phyloP scores from a whole-genome alignment of 2,113 vertebrate genomes.

The Mirounga angustirostris region DNA sequence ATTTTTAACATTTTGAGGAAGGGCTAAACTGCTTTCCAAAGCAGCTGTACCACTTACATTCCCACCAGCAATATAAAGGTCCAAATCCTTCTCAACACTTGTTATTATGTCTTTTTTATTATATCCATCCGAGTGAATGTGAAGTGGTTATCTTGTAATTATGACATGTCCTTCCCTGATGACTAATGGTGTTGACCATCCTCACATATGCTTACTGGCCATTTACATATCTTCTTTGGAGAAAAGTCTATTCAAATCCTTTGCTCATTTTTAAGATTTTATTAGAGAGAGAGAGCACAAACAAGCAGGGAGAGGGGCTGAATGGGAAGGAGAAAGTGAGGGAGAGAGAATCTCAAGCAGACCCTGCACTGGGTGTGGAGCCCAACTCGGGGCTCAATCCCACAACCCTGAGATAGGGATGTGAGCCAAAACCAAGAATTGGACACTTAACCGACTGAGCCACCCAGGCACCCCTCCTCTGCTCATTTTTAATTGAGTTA shows the following conservation, averaged over 20 bases:
- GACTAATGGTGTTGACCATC: neutral
- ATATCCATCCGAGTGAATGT: neutral
- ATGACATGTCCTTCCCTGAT: neutral
- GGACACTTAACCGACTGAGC: neutral
- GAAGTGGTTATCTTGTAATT: neutral
- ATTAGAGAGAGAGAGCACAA: neutral
- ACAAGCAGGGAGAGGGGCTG: neutral
- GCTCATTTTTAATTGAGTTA: neutral
- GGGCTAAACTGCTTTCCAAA: neutral
- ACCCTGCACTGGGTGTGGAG: neutral
- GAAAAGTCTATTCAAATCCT: conserved; percentile 17
- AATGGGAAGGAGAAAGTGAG: neutral
- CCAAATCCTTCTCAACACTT: neutral
- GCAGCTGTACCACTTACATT: neutral
- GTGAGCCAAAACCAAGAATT: no score
- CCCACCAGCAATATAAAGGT: neutral
- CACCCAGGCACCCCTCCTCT: neutral
- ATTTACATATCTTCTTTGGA: neutral
- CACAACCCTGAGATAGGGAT: neutral
- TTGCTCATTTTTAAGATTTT: neutral
- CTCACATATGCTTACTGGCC: neutral
- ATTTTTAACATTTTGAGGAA: neutral
- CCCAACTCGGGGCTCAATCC: neutral
- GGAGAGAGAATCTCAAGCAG: neutral
- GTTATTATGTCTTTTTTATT: neutral